Base-by-base conservation (phyloP, 2,797 vertebrate species). In the Pelodytes ibericus region DNA sequence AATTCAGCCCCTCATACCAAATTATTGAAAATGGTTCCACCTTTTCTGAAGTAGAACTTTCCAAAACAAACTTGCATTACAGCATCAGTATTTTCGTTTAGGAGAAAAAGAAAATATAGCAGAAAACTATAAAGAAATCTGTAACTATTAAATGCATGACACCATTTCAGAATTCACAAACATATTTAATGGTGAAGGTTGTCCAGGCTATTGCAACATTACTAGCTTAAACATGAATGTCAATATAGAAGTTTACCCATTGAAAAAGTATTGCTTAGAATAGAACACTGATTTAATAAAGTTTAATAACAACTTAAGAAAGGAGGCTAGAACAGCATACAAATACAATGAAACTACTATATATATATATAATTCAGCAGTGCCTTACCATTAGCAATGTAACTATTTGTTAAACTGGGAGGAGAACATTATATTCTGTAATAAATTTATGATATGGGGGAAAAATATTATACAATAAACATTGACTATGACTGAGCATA, bases 221-320 rank as follows among this genome's bases (percentile, higher is more conserved):
- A 44, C 13, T 16, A 3, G 41, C 56, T 26, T 24, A 60, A 60
- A 60, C 4, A 16, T 30, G 25, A 15, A 11, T 53, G 9, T 53
- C n/a, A 29, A 60, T 27, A 60, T 60, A 20, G 49, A 20, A 24
- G 20, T 4, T 7, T 22, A 36, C 20, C 13, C 10, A 64, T 24
- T 13, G 20, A 64, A 24, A n/a, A 41, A 64, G 30, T 64, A 64
- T 64, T 64, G 61, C 33, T 41, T 64, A 36, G 20, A 29, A 30
- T 30, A 60, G 5, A 24, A 64, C 36, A 64, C 61, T 26, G 33
- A 25, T 64, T 64, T 53, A 20, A 24, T 20, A 53, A 7, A 53
- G 7, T 7, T 53, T 53, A 53, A 24, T 7, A 53, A 7, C 20
- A 53, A 24, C 24, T 20, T 5, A 53, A 53, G 49, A 25, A 6